Evolutionary conservation across 2,888 invertebrate species (phyloP), one percentile per base, ranked within the genome.

Genomic region (Parascotia fuliginaria): DNA sequence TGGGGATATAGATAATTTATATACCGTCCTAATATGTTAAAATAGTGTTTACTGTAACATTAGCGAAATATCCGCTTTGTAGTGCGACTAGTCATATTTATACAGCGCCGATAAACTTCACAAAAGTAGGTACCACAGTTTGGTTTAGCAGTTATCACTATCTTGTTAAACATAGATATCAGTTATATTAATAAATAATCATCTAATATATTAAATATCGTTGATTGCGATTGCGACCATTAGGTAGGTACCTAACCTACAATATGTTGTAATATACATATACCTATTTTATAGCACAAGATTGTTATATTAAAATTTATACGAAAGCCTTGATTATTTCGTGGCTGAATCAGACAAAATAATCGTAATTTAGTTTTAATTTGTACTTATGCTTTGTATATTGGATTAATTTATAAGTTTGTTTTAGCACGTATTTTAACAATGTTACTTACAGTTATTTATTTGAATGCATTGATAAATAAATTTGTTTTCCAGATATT

Each of bases 401-500:
- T 68, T 71, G 53, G 66, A 73, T 77, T 73, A 70, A 63, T 69
- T 73, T 66, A 55, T 72, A 67, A 55, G 62, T 56, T 64, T 73
- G 66, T 70, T 68, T 69, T 66, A 55, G 56, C 63, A 62, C 34
- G 55, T 53, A 65, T 73, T 71, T 78, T 55, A 66, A 65, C 58
- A 38, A 60, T 66, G 60, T 65, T 76, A 70, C 70, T 75, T 79
- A 73, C 73, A 65, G 60, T 65, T 76, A 70, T 70, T 75, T 79
- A 73, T 73, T 73, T 73, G 70, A 66, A 76, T 65, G 67, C 61
- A 65, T 67, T 58, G 65, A 53, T 62, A 77, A 88, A 86, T 86
- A 86, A 83, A 87, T 76, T 77, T 81, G 74, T 78, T 83, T 81
- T 85, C 81, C 76, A 83, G 82, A 82, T 78, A 79, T 73, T 61